Conservation (phyloP, 2,888 invertebrate genomes). For the Tholera decimalis region DNA sequence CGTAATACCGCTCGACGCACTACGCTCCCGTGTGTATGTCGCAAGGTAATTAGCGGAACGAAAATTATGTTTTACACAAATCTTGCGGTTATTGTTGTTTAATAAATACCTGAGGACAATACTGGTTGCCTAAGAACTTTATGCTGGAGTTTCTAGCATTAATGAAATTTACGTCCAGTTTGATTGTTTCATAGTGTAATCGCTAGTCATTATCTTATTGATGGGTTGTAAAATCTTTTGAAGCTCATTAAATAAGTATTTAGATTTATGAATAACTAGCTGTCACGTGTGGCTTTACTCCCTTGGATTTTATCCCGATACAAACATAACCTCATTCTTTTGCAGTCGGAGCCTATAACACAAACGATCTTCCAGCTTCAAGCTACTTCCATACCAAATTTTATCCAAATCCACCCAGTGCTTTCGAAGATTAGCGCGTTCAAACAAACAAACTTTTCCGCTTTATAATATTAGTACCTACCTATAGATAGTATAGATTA, state of each 20-base stretch:
- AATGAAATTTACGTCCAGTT: background rate
- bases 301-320: too few relatives aligned
- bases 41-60: conserved; percentile 70
- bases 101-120: conserved; percentile 16
- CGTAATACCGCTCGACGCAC: conserved; percentile 60
- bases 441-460: too few relatives aligned
- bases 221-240: background rate
- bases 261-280: background rate
- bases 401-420: too few relatives aligned
- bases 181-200: conserved; percentile 5
- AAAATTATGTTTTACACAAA: conserved; percentile 69
- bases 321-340: too few relatives aligned
- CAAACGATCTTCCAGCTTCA: too few relatives aligned
- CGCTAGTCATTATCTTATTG: background rate
- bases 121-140: conserved; percentile 15
- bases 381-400: too few relatives aligned
- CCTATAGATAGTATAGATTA: too few relatives aligned
- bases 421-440: too few relatives aligned
- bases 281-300: too few relatives aligned
- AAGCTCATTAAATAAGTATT: background rate
- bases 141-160: background rate
- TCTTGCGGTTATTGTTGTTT: conserved; percentile 56
- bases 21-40: conserved; percentile 67
- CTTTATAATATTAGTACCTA: too few relatives aligned
- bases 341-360: too few relatives aligned